phyloP scores from a whole-genome alignment of 2,113 vertebrate species.

The Psophia crepitans region DNA sequence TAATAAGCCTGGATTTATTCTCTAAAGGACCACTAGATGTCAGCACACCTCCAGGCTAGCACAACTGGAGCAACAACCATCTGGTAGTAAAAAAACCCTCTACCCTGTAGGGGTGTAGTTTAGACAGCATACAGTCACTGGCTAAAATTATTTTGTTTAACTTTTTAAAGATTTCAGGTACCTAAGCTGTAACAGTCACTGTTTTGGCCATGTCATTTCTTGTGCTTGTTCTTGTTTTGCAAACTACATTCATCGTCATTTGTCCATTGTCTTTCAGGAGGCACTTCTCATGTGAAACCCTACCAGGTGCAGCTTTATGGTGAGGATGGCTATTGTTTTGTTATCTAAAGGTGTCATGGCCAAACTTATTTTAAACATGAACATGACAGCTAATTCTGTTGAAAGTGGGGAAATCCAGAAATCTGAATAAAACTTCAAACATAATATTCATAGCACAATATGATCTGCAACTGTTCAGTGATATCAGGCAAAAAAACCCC shows the following conservation, averaged over 20 bases:
- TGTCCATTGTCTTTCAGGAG: neutral
- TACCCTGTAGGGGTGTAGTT: neutral
- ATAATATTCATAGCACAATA: neutral
- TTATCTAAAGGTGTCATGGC: neutral
- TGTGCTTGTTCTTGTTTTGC: neutral
- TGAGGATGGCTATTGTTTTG: neutral
- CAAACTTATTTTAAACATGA: neutral
- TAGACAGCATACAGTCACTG: neutral
- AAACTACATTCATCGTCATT: neutral
- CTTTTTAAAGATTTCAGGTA: neutral
- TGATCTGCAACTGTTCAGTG: neutral
- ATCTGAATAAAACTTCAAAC: neutral
- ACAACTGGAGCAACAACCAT: neutral
- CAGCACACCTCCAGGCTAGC: constrained; percentile 16
- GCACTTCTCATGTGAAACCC: neutral
- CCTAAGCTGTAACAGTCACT: neutral
- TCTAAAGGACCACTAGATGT: constrained; percentile 68
- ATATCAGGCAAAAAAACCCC: neutral
- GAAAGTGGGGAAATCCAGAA: neutral
- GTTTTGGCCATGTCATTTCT: neutral
- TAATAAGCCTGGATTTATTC: neutral
- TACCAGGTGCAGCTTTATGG: neutral
- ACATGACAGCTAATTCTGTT: neutral
- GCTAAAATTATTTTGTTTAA: neutral
- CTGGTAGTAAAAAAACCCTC: constrained; percentile 46